Evolutionary conservation across 2,113 vertebrate species (phyloP), one percentile per base, ranked within the genome.

Genomic region (Rhinolophus ferrumequinum): DNA sequence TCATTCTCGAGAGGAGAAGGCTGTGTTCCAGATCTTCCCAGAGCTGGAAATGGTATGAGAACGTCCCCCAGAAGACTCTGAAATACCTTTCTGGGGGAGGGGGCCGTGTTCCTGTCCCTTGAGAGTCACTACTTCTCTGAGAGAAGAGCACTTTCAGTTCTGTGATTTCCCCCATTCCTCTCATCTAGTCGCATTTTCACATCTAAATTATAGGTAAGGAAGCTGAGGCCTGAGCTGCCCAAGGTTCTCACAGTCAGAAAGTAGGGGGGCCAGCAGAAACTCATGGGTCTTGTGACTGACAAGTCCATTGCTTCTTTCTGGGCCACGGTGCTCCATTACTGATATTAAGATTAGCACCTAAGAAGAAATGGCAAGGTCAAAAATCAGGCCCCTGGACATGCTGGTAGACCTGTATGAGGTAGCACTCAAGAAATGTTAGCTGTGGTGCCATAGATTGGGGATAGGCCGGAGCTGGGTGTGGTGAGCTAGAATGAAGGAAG

Each of bases 251-350:
- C 6, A n/a, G 9, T 81, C 38, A 77, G 58, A 87, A 80, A 56
- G n/a, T 72, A 10, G 9, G 21, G 35, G 38, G 77, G n/a, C 52
- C 77, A 58, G 35, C 82, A n/a, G 41, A 86, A 76, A 69, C 21
- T 88, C 4, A 28, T 86, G 28, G 56, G 33, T 82, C 85, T 97
- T 97, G 93, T 97, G 96, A 96, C 94, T 97, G 41, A 85, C 85
- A 96, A 93, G 88, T 97, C 88, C 95, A 93, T 90, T 93, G 96
- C 93, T 86, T 50, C 90, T 54, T 52, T 38, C 80, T 90, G 67
- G 62, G 88, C 76, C 93, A 96, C 93, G 96, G 85, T 82, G 52
- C 69, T 16, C 41, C 19, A 50, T 56, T 33, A 30, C 18, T 90
- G 30, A 38, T 80, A 50, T 21, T 77, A 47, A 95, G 70, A 79